Percentiles rank a stretch among this genome's conserved stretches.
Conservation (phyloP, 37 sponge, comb jelly and placozoan genomes). For the Bolinopsis microptera region DNA sequence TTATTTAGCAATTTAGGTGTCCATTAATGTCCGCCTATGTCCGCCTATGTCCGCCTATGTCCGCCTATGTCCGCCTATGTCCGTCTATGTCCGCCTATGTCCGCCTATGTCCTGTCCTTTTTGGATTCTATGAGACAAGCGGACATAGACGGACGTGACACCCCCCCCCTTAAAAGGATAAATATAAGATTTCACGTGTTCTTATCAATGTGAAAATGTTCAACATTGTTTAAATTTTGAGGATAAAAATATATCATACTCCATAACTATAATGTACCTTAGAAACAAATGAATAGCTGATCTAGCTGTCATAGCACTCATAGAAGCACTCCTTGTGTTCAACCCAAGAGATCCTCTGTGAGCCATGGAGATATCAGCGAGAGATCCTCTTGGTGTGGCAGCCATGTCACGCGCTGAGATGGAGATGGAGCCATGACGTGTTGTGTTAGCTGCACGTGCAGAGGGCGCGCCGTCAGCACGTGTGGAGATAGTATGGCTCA, state of each 20-base stretch:
- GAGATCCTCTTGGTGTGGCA: not conserved
- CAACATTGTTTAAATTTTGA: no score
- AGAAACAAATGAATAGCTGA: constrained; percentile 9
- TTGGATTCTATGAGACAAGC: no score
- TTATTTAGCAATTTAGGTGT: no score
- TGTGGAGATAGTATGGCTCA: not conserved
- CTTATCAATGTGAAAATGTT: no score
- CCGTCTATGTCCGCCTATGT: no score
- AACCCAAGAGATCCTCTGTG: not conserved
- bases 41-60: no score
- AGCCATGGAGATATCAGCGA: not conserved
- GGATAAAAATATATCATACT: not conserved
- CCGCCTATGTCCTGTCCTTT: no score
- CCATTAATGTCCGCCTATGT: no score
- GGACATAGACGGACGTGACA: no score
- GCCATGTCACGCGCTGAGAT: not conserved
- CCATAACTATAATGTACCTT: not conserved
- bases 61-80: no score
- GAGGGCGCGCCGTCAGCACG: not conserved
- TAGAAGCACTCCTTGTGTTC: not conserved
- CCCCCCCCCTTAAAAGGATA: no score
- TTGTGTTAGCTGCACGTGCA: not conserved
- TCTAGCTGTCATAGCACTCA: not conserved
- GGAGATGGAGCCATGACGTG: not conserved
- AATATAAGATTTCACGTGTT: no score